Conservation (phyloP, 2,797 vertebrate species). For the Neosilurus hyrtlii region DNA sequence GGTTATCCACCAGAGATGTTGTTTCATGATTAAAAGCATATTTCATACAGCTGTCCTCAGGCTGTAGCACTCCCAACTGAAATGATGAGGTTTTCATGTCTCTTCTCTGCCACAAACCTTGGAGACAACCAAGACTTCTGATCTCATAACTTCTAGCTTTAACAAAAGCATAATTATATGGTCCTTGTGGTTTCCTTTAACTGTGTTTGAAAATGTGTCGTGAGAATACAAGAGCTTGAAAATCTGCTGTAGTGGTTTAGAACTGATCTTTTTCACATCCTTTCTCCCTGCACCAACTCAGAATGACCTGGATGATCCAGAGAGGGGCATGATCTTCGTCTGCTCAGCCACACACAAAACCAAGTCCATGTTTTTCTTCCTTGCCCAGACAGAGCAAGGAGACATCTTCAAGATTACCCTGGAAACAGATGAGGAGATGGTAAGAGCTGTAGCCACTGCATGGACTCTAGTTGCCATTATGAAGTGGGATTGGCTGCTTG, state of each 20-base stretch:
- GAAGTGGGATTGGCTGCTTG: neutral
- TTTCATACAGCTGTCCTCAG: neutral
- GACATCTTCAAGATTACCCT: constrained; percentile 98
- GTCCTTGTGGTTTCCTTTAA: neutral
- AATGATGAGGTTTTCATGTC: constrained; percentile 57
- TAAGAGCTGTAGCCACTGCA: constrained; percentile 60
- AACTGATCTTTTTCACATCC: constrained; percentile 1
- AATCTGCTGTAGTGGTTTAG: neutral
- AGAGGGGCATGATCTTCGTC: constrained; percentile 98
- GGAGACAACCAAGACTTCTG: constrained; percentile 50
- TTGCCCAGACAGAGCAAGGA: constrained; percentile 97
- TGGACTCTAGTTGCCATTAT: neutral
- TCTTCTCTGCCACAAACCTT: constrained; percentile 55
- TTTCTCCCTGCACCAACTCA: constrained; percentile 54
- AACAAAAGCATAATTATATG: constrained; percentile 5
- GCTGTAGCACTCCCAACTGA: neutral
- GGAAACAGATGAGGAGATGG: constrained; percentile 99
- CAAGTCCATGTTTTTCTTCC: constrained; percentile 99
- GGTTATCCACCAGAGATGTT: neutral
- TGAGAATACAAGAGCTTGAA: neutral
- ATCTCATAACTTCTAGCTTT: constrained; percentile 37
- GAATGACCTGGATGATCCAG: constrained; percentile 98
- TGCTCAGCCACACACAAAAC: constrained; percentile 99
- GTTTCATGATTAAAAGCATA: neutral
- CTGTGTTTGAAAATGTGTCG: neutral